These are phyloP conservation scores for Notolabrus celidotus DNA, from an alignment of 2,797 vertebrate genomes.

Conservation along the genomic window DNA sequence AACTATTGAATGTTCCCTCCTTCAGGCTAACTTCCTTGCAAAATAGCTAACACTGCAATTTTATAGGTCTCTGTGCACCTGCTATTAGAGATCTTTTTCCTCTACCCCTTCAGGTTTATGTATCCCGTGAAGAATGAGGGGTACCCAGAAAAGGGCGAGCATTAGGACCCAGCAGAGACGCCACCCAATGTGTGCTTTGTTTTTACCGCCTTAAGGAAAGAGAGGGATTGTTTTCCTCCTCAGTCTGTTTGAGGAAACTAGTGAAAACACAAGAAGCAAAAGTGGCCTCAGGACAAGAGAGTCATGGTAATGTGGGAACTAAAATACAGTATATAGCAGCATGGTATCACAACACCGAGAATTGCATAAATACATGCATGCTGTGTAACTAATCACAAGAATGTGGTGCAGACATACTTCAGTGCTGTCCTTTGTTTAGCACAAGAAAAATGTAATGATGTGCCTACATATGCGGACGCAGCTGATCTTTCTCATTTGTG, in stretches of 20 bases:
- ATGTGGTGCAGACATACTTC: too few relatives aligned
- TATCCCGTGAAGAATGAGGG: too few relatives aligned
- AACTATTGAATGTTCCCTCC: neutral
- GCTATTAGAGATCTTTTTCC: too few relatives aligned
- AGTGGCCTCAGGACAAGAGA: neutral
- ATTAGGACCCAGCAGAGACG: slow-evolving; percentile 13
- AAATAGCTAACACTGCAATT: neutral
- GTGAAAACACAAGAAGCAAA: neutral
- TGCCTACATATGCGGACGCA: too few relatives aligned
- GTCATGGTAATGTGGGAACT: neutral
- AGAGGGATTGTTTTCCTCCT: neutral
- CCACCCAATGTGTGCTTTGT: neutral
- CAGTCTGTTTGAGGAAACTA: neutral
- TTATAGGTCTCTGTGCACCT: neutral
- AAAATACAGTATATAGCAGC: neutral
- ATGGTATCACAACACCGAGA: too few relatives aligned
- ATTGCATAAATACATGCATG: too few relatives aligned
- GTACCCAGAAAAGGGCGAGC: neutral
- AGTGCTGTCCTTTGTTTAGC: too few relatives aligned
- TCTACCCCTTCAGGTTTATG: too few relatives aligned
- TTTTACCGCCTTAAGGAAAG: too few relatives aligned
- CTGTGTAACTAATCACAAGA: too few relatives aligned
- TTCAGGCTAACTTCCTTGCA: neutral
- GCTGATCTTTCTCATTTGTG: too few relatives aligned
- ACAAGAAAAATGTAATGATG: too few relatives aligned